These are phyloP conservation scores for Micronycteris hirsuta DNA, from an alignment of 2,113 vertebrate genomes.

Conservation along the genomic window DNA sequence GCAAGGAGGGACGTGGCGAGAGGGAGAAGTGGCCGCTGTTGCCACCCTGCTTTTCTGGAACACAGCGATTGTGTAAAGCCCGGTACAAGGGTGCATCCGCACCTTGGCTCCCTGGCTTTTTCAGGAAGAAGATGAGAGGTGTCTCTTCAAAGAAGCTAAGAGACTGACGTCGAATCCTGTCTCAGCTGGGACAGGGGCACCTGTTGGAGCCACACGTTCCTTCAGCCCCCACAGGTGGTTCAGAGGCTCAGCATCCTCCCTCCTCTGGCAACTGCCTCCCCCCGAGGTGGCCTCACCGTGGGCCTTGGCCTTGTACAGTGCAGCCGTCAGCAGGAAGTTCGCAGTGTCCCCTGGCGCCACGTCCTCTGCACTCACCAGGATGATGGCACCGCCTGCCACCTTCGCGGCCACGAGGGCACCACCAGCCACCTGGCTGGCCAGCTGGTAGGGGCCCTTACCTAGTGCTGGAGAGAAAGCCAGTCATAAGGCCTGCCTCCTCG, in stretches of 20 bases:
- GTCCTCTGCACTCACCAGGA: slow-evolving; percentile 76
- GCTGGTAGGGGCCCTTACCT: slow-evolving; percentile 92
- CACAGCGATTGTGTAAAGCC: not conserved
- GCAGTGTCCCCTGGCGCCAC: slow-evolving; percentile 70
- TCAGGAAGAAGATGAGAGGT: not conserved
- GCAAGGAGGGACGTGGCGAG: fast-evolving
- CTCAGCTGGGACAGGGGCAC: not conserved
- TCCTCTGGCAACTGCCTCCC: not conserved
- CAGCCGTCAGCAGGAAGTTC: slow-evolving; percentile 94
- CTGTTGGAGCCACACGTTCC: not conserved
- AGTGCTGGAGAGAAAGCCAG: slow-evolving; percentile 81
- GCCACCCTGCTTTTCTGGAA: not conserved
- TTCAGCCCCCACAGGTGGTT: not conserved
- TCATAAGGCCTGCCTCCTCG: not conserved
- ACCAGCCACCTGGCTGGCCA: slow-evolving; percentile 85
- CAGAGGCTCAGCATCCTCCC: not conserved
- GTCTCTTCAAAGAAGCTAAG: not conserved
- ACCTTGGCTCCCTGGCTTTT: not conserved
- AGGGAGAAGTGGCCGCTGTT: not conserved
- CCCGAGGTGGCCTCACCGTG: slow-evolving; percentile 84
- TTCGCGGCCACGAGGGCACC: slow-evolving; percentile 79
- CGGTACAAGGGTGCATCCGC: not conserved
- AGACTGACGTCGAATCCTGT: not conserved
- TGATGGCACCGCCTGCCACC: slow-evolving; percentile 76
- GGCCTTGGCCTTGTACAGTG: slow-evolving; percentile 87